Conservation (phyloP, 2,113 vertebrate genomes). For the Esox niger region DNA sequence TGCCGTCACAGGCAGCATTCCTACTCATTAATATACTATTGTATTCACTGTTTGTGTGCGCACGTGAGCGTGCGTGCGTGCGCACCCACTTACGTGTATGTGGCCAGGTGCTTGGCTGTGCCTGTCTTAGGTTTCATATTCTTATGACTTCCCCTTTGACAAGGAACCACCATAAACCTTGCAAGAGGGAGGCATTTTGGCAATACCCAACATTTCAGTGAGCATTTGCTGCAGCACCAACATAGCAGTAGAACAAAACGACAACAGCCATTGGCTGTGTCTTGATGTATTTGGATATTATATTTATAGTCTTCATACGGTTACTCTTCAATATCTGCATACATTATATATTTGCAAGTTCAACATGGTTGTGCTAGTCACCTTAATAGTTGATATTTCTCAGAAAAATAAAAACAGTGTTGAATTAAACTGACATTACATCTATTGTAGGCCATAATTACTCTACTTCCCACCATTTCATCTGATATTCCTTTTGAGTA, state of each 20-base stretch:
- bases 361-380: slow-evolving; percentile 10
- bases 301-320: background rate
- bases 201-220: slow-evolving; percentile 16
- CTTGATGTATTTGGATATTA: background rate
- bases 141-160: slow-evolving; percentile 46
- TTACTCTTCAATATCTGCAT: no score
- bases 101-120: no score
- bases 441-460: slow-evolving; percentile 47
- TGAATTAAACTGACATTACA: slow-evolving; percentile 40
- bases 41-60: no score
- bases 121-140: slow-evolving; percentile 73
- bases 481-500: slow-evolving; percentile 38
- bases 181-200: slow-evolving; percentile 46
- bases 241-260: slow-evolving; percentile 21
- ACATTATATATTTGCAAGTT: background rate
- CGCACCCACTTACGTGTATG: no score
- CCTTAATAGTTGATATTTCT: background rate
- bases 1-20: no score
- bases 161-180: slow-evolving; percentile 54
- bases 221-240: slow-evolving; percentile 36
- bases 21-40: no score
- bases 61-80: no score
- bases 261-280: background rate
- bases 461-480: slow-evolving; percentile 22
- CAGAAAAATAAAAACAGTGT: slow-evolving; percentile 40